Evolutionary conservation across 35 echinoderm and acorn worm genomes (phyloP).

Genomic region (Ptychodera flava): DNA sequence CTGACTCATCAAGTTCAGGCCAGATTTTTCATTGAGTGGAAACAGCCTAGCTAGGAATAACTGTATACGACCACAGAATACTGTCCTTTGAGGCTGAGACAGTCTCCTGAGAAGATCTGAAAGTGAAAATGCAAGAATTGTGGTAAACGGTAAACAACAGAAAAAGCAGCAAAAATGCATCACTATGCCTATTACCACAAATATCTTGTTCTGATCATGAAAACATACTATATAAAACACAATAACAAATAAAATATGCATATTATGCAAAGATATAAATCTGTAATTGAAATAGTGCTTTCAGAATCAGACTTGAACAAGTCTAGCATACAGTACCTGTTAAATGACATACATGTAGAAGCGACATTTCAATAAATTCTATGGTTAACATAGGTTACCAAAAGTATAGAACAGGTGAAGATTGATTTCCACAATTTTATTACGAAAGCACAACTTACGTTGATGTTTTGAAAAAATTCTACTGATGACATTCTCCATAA

Average conservation of each 20-base stretch:
- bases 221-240: not conserved
- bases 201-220: too few relatives aligned
- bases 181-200: not conserved
- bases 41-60: slow-evolving; percentile 94
- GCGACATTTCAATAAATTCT: too few relatives aligned
- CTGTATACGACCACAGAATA: slow-evolving; percentile 97
- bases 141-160: not conserved
- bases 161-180: not conserved
- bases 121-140: not conserved
- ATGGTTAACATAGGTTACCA: too few relatives aligned
- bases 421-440: too few relatives aligned
- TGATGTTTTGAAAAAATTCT: too few relatives aligned
- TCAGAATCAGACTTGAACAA: not conserved
- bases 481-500: too few relatives aligned
- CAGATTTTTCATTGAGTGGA: slow-evolving; percentile 95
- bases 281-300: not conserved
- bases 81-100: slow-evolving; percentile 88
- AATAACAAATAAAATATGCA: slow-evolving; percentile 1
- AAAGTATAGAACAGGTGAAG: too few relatives aligned
- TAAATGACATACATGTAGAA: not conserved
- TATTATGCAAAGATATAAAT: not conserved
- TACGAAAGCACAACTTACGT: too few relatives aligned
- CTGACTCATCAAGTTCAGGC: slow-evolving; percentile 90
- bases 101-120: slow-evolving; percentile 73
- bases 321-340: not conserved